These are phyloP conservation scores for Entelurus aequoreus DNA, from an alignment of 2,113 vertebrate species.

Conservation along the genomic window DNA sequence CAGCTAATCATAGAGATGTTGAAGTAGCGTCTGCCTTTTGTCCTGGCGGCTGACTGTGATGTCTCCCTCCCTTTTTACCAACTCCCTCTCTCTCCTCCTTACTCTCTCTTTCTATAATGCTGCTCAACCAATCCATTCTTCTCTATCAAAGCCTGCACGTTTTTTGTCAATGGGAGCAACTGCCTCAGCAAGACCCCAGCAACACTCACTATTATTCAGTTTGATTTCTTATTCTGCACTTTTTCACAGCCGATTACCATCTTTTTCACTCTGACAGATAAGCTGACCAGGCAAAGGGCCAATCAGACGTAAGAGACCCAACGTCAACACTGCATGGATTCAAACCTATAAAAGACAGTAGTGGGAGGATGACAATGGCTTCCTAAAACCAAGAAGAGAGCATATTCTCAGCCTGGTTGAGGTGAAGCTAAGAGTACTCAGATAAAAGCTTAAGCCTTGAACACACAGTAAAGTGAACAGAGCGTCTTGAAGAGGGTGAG, in stretches of 20 bases:
- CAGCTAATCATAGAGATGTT: not conserved
- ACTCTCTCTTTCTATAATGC: conserved; percentile 13
- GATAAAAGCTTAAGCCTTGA: conserved; percentile 6
- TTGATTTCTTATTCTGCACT: not conserved
- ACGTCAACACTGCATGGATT: conserved; percentile 8
- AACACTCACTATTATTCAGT: not conserved
- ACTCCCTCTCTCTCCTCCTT: conserved; percentile 12
- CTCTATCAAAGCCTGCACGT: conserved; percentile 56
- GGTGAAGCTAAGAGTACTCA: conserved; percentile 8
- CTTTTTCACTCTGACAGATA: conserved; percentile 41
- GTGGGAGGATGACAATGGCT: not conserved
- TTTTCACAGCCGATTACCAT: conserved; percentile 18
- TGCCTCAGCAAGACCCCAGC: conserved; percentile 14
- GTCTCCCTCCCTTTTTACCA: not conserved
- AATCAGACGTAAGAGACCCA: conserved; percentile 24
- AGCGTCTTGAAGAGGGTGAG: conserved; percentile 1
- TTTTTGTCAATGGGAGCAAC: conserved; percentile 41
- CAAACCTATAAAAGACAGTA: conserved; percentile 1
- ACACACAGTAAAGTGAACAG: not conserved
- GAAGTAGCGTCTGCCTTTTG: conserved; percentile 51
- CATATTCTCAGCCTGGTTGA: conserved; percentile 9
- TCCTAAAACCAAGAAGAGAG: not conserved
- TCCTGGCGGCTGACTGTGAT: conserved; percentile 52
- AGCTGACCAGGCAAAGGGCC: conserved; percentile 29
- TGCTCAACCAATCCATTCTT: conserved; percentile 12